Conservation (phyloP, 2,113 vertebrate species). For the Triplophysa rosa region DNA sequence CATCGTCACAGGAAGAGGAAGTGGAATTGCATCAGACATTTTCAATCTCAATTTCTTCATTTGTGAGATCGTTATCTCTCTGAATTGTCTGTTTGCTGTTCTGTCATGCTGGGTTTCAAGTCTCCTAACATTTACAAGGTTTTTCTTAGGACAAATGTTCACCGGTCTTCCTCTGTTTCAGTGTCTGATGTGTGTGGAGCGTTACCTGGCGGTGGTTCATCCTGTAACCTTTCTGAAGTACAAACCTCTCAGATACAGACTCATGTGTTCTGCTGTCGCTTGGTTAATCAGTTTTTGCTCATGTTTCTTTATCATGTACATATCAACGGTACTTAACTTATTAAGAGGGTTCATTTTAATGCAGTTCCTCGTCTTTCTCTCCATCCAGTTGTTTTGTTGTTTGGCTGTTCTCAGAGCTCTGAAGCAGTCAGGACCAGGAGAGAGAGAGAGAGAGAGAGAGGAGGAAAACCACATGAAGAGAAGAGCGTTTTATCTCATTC, state of each 20-base stretch:
- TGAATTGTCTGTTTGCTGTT: neutral
- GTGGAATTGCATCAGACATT: conserved; percentile 19
- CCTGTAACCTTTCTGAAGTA: neutral
- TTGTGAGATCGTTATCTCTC: conserved; percentile 12
- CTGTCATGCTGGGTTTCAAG: neutral
- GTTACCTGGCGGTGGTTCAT: conserved; percentile 35
- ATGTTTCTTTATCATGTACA: neutral
- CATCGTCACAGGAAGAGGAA: neutral
- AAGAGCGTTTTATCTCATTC: neutral
- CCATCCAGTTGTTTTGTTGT: neutral
- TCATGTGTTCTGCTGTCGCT: neutral
- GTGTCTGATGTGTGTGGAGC: conserved; percentile 13
- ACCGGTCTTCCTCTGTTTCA: conserved; percentile 4
- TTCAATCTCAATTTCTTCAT: conserved; percentile 37
- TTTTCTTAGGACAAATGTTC: neutral
- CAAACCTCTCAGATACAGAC: conserved; percentile 44
- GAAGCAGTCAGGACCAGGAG: conserved; percentile 31
- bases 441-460: neutral
- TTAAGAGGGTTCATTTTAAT: neutral
- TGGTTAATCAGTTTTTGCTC: neutral
- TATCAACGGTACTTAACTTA: neutral
- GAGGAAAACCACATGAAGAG: conserved; percentile 9
- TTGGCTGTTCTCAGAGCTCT: conserved; percentile 3
- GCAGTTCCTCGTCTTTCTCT: neutral
- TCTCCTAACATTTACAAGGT: neutral